Evolutionary conservation across 2,113 vertebrate species (phyloP).

Genomic region (Phyllostomus discolor): DNA sequence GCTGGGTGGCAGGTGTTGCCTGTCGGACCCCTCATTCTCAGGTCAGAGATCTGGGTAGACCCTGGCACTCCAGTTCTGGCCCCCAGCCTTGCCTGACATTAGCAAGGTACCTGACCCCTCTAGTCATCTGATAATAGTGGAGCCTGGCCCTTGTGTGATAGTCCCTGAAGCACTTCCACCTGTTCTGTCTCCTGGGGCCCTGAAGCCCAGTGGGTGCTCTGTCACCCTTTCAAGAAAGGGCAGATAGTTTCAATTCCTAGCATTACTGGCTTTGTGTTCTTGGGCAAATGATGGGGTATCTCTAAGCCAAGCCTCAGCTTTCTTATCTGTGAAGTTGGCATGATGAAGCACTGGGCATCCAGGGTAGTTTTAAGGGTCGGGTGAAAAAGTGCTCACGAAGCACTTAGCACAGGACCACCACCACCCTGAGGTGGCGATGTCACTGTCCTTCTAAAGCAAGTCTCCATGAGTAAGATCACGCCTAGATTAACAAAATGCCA

Average conservation of each 20-base stretch:
- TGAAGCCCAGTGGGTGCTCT: no score
- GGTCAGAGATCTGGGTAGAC: not conserved
- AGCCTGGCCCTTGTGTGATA: not conserved
- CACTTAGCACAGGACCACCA: not conserved
- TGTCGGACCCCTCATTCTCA: not conserved
- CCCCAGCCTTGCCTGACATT: not conserved
- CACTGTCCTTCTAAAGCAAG: not conserved
- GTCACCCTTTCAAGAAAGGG: not conserved
- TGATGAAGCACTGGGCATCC: not conserved
- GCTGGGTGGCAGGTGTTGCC: fast-evolving
- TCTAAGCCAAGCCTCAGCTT: not conserved
- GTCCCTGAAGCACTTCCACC: not conserved
- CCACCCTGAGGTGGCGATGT: not conserved
- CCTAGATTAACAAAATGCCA: not conserved
- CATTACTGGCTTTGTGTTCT: not conserved
- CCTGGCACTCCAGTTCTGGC: not conserved
- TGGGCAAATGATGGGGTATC: not conserved
- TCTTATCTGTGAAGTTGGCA: not conserved
- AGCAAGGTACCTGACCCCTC: not conserved
- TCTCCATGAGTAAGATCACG: not conserved
- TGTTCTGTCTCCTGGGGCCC: not conserved
- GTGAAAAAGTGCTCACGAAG: not conserved
- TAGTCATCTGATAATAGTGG: fast-evolving
- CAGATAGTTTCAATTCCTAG: not conserved
- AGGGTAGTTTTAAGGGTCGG: not conserved